Percentiles rank a stretch among this genome's conserved stretches.
Conservation (phyloP, 2,888 invertebrate genomes). For the Apodemia hepburni region DNA sequence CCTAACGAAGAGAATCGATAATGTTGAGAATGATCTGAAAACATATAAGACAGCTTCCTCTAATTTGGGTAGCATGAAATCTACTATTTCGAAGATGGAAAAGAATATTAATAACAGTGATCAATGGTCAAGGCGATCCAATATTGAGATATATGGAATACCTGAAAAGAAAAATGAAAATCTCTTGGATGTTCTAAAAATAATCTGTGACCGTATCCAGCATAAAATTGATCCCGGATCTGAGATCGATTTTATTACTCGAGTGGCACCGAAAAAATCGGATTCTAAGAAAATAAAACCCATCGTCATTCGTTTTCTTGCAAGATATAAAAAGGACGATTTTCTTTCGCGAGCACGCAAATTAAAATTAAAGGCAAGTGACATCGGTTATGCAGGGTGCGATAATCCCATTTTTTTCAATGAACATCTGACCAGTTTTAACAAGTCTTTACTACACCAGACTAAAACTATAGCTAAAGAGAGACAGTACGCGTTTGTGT, state of each 20-base stretch:
- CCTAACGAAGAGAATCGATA: background rate
- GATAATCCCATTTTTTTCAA: background rate
- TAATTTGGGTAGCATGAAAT: background rate
- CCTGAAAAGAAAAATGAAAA: slow-evolving; percentile 19
- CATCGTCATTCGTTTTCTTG: slow-evolving; percentile 22
- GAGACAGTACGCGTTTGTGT: background rate
- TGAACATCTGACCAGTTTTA: background rate
- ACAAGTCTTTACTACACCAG: background rate
- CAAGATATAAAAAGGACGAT: slow-evolving; percentile 24
- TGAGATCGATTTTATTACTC: slow-evolving; percentile 22
- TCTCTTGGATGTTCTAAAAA: slow-evolving; percentile 12
- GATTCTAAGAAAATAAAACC: slow-evolving; percentile 19
- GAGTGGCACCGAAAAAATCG: slow-evolving; percentile 18
- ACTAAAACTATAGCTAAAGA: background rate
- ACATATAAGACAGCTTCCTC: background rate
- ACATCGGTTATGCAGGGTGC: background rate
- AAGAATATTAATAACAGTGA: slow-evolving; percentile 12
- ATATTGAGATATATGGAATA: slow-evolving; percentile 22
- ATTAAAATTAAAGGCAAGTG: slow-evolving; percentile 17
- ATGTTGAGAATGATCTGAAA: background rate
- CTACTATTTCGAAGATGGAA: background rate
- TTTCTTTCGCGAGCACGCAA: slow-evolving; percentile 17
- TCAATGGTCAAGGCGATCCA: slow-evolving; percentile 20
- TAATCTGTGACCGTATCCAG: background rate
- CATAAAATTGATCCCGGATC: background rate